These are phyloP conservation scores for Ethmia dodecea DNA, from an alignment of 2,888 invertebrate genomes.

Conservation along the genomic window DNA sequence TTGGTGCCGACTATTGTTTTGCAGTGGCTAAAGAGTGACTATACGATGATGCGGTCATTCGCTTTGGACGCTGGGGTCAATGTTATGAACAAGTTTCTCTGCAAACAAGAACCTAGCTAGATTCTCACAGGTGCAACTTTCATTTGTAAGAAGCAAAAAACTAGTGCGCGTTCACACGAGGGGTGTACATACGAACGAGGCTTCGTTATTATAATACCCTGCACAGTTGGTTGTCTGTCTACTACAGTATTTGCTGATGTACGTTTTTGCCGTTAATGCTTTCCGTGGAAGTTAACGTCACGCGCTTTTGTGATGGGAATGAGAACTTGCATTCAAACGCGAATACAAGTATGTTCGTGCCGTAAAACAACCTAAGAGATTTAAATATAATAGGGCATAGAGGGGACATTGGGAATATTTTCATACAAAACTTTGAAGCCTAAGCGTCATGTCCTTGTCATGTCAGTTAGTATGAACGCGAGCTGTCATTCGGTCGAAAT, in stretches of 20 bases:
- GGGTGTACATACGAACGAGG: conserved; percentile 23
- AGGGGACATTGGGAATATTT: no score
- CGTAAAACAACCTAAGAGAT: no score
- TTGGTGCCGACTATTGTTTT: neutral
- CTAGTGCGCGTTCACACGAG: conserved; percentile 63
- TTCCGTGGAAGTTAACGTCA: conserved; percentile 46
- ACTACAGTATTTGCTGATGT: conserved; percentile 2
- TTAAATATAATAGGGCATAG: no score
- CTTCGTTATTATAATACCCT: conserved; percentile 16
- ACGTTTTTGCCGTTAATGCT: conserved; percentile 47
- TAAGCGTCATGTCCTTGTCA: no score
- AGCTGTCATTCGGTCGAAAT: no score
- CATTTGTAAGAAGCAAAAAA: conserved; percentile 69
- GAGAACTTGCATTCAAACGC: conserved; percentile 22
- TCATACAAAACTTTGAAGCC: no score
- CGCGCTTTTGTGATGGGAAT: conserved; percentile 30
- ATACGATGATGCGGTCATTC: conserved; percentile 5
- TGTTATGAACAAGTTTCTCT: conserved; percentile 43
- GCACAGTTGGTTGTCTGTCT: conserved; percentile 2
- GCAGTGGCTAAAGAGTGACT: neutral
- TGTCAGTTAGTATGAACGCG: no score
- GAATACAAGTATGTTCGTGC: no score
- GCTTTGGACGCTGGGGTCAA: conserved; percentile 12
- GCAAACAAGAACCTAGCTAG: conserved; percentile 41
- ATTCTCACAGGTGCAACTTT: conserved; percentile 73